Conservation (phyloP, 2,888 invertebrate genomes). For the Andrena bicolor region DNA sequence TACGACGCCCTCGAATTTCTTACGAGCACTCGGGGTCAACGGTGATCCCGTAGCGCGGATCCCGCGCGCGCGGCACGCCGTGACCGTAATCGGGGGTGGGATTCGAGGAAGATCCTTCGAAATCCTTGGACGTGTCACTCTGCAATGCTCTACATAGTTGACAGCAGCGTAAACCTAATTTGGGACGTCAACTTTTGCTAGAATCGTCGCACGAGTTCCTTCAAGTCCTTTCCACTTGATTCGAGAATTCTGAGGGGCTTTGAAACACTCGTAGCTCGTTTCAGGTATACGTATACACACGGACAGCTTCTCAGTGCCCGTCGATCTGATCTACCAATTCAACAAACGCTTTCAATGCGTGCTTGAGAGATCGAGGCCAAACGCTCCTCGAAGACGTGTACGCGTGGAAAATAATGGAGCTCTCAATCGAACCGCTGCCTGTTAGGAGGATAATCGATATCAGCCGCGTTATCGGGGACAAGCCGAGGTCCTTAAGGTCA, state of each 20-base stretch:
- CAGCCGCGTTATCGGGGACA: slow-evolving; percentile 43
- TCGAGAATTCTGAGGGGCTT: background rate
- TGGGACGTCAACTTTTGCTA: background rate
- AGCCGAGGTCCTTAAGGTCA: slow-evolving; percentile 40
- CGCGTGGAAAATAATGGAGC: slow-evolving; percentile 55
- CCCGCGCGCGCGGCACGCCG: slow-evolving; percentile 39
- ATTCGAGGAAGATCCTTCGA: background rate
- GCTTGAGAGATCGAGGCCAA: slow-evolving; percentile 33
- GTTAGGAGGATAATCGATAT: slow-evolving; percentile 61
- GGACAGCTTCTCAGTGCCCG: background rate
- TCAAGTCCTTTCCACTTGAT: background rate
- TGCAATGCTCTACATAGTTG: no score
- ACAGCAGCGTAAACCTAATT: slow-evolving; percentile 18
- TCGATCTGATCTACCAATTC: slow-evolving; percentile 6
- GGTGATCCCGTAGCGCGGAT: slow-evolving; percentile 52
- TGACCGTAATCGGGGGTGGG: slow-evolving; percentile 21
- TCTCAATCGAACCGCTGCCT: slow-evolving; percentile 35
- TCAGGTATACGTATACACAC: no score
- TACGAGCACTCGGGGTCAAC: slow-evolving; percentile 59
- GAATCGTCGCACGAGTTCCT: background rate
- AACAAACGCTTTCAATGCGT: slow-evolving; percentile 41
- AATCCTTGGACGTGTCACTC: background rate
- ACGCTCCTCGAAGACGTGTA: slow-evolving; percentile 24
- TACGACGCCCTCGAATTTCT: slow-evolving; percentile 68
- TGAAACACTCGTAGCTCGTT: no score